Conservation (phyloP, 2,113 vertebrate species). For the Gnathochromis pfefferi region DNA sequence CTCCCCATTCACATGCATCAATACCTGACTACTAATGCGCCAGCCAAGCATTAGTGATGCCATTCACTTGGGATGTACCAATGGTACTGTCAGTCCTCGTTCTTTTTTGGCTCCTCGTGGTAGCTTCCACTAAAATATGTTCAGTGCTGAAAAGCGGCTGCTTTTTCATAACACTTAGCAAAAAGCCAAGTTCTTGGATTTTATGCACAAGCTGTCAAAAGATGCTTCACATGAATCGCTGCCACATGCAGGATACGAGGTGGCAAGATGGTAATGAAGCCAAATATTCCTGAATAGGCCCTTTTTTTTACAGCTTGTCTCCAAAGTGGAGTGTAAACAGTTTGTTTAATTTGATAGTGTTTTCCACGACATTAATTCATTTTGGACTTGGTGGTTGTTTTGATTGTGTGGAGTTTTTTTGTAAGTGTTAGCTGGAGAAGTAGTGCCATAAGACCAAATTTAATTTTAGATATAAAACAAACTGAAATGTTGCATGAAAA, state of each 20-base stretch:
- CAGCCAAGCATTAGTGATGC: slow-evolving; percentile 37
- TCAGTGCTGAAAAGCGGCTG: neutral
- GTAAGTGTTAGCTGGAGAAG: neutral
- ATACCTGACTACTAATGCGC: slow-evolving; percentile 9
- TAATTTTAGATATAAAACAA: neutral
- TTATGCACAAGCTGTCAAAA: slow-evolving; percentile 6
- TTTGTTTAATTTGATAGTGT: neutral
- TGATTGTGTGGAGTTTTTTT: neutral
- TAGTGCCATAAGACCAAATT: neutral
- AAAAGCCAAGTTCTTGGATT: slow-evolving; percentile 5
- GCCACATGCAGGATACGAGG: neutral
- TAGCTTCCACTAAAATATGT: slow-evolving; percentile 8
- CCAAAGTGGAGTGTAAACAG: neutral
- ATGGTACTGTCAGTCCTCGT: neutral
- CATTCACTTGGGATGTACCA: neutral
- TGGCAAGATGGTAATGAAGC: neutral
- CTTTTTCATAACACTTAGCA: neutral
- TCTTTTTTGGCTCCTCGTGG: neutral
- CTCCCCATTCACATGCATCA: slow-evolving; percentile 21
- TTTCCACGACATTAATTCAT: neutral
- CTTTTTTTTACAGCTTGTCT: neutral
- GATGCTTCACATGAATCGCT: neutral
- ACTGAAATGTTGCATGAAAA: neutral
- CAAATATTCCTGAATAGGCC: neutral
- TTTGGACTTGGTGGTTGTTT: neutral